Conservation (phyloP, 1,140 invertebrate genomes). For the Plutomurus gul region DNA sequence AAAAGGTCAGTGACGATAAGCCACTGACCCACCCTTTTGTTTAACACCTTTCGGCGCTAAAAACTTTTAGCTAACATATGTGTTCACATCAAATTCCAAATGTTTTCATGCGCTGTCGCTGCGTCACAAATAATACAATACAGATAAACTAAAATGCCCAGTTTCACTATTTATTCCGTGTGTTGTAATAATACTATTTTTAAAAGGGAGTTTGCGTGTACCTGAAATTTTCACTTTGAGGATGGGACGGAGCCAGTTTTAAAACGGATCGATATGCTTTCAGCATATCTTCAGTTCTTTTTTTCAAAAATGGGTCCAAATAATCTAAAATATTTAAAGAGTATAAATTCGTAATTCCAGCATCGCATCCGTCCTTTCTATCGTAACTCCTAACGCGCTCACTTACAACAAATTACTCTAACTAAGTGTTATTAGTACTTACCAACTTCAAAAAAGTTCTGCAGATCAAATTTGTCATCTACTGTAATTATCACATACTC, state of each 20-base stretch:
- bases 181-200: no score
- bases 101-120: no score
- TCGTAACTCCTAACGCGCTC: background rate
- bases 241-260: constrained; percentile 72
- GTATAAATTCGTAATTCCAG: background rate
- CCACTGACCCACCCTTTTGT: no score
- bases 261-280: constrained; percentile 72
- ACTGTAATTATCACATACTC: constrained; percentile 84
- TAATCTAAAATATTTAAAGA: background rate
- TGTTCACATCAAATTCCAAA: no score
- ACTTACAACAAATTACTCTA: background rate
- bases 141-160: no score
- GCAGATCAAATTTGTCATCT: constrained; percentile 71
- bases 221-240: constrained; percentile 70
- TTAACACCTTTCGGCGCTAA: no score
- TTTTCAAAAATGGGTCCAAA: background rate
- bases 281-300: constrained; percentile 45
- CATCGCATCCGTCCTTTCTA: background rate
- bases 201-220: no score
- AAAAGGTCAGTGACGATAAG: no score
- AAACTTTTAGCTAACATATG: no score
- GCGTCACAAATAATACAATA: no score
- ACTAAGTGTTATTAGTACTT: background rate
- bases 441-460: constrained; percentile 37
- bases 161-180: no score